Percentiles rank a stretch among this genome's conserved stretches.
Conservation (phyloP, 2,797 vertebrate species). For the Remorina albescens region DNA sequence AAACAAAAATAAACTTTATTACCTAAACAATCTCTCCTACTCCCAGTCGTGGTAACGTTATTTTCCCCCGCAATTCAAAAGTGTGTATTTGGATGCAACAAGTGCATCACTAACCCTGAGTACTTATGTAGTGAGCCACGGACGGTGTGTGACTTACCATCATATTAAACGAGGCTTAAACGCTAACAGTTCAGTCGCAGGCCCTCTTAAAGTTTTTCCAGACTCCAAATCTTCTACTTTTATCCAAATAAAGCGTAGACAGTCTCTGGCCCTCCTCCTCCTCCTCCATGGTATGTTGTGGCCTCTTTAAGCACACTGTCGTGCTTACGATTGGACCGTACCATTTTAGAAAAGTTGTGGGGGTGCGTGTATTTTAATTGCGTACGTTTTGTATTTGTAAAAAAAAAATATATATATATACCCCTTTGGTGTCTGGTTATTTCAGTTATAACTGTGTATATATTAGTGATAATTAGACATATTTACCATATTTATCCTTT, state of each 20-base stretch:
- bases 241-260: neutral
- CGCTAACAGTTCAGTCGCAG: neutral
- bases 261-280: neutral
- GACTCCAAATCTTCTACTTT: neutral
- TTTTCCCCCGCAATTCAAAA: no score
- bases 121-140: neutral
- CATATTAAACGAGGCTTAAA: neutral
- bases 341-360: conserved; percentile 38
- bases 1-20: neutral
- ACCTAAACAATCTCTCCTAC: neutral
- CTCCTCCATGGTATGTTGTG: conserved; percentile 19
- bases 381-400: fast-evolving
- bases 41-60: neutral
- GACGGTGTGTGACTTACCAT: conserved; percentile 55
- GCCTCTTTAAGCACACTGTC: conserved; percentile 34
- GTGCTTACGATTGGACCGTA: conserved; percentile 35
- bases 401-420: no score
- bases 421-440: fast-evolving
- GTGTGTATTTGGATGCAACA: conserved; percentile 56
- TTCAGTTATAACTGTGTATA: fast-evolving
- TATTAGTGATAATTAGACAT: fast-evolving
- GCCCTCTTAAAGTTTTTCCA: neutral
- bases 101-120: conserved; percentile 49
- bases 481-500: fast-evolving
- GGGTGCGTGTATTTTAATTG: neutral